Percentiles rank a stretch among this genome's conserved stretches.
phyloP scores from a whole-genome alignment of 1,140 invertebrate genomes.

The Globodera ellingtonae region DNA sequence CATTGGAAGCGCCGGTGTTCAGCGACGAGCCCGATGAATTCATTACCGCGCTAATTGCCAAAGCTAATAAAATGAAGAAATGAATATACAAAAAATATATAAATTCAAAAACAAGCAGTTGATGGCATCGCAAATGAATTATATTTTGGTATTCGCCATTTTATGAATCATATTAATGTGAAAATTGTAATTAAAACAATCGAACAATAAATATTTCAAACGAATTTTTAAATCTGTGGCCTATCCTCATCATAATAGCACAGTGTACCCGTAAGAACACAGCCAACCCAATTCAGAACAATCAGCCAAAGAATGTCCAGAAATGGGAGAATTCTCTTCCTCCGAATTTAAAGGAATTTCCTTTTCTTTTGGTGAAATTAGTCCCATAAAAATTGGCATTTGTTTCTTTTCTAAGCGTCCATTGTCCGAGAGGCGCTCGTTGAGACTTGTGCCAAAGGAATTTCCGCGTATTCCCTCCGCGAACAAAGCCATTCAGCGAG shows the following conservation, averaged over 20 bases:
- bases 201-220: too few species aligned
- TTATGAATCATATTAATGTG: too few species aligned
- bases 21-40: not conserved
- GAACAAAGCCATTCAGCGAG: slow-evolving; percentile 39
- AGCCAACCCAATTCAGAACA: too few species aligned
- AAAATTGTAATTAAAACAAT: too few species aligned
- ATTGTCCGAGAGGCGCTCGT: not conserved
- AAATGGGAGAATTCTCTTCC: too few species aligned
- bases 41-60: not conserved
- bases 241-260: too few species aligned
- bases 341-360: not conserved
- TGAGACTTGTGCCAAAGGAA: slow-evolving; percentile 30
- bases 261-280: too few species aligned
- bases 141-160: too few species aligned
- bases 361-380: not conserved
- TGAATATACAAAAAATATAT: not conserved
- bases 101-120: not conserved
- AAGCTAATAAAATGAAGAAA: not conserved
- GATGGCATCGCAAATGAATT: not conserved
- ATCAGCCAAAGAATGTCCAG: too few species aligned
- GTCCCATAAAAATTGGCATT: not conserved
- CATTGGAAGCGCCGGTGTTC: not conserved
- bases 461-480: slow-evolving; percentile 32
- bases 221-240: too few species aligned
- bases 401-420: not conserved